A percentile compares a stretch with the other conserved stretches of the same genome.
phyloP scores from a whole-genome alignment of 2,113 vertebrate genomes.

The Antennarius striatus region DNA sequence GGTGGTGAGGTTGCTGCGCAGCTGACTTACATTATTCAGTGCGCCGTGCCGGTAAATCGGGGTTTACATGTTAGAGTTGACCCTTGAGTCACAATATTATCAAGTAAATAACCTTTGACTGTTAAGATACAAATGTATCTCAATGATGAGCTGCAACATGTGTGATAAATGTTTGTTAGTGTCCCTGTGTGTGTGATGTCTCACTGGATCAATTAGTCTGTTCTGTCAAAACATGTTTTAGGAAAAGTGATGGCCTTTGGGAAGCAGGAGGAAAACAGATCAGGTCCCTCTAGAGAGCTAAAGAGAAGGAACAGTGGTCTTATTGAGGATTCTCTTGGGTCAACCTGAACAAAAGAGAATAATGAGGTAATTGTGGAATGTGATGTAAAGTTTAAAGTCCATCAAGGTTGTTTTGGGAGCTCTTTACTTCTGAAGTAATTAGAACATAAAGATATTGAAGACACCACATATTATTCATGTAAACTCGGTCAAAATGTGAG shows the following conservation, averaged over 20 bases:
- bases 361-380: conserved; percentile 8
- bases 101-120: too few species aligned
- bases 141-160: too few species aligned
- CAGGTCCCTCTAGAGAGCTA: conserved; percentile 3
- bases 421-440: background rate
- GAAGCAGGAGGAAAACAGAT: conserved; percentile 44
- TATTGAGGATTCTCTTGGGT: conserved; percentile 17
- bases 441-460: background rate
- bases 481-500: too few species aligned
- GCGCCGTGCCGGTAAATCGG: too few species aligned
- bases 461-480: too few species aligned
- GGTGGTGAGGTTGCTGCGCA: too few species aligned
- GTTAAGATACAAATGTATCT: too few species aligned
- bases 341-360: background rate
- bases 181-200: background rate
- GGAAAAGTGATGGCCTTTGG: conserved; percentile 17
- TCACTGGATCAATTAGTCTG: conserved; percentile 63
- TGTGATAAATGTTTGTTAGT: too few species aligned
- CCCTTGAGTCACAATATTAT: too few species aligned
- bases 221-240: conserved; percentile 35
- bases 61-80: too few species aligned
- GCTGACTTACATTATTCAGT: too few species aligned
- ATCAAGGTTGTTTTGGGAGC: background rate
- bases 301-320: background rate
- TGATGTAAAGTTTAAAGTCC: background rate